phyloP scores from a whole-genome alignment of 2,113 vertebrate species.

The Neogobius melanostomus region DNA sequence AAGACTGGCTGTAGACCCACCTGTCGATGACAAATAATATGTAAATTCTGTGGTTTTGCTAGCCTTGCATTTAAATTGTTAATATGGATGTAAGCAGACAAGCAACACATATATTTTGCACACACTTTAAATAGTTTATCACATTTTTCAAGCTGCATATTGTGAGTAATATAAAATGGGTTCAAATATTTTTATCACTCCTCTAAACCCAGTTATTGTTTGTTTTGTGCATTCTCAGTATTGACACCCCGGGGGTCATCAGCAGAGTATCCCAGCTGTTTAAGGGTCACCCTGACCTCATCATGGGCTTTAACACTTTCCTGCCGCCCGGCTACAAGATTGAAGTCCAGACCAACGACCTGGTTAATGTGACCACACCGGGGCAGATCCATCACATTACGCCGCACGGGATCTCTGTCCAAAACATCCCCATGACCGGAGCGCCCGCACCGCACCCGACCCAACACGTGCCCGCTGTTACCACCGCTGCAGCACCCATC shows the following conservation, averaged over 20 bases:
- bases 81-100: no score
- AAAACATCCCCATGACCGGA: slow-evolving; percentile 75
- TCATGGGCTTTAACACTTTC: slow-evolving; percentile 99
- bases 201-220: not conserved
- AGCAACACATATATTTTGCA: no score
- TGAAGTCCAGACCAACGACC: slow-evolving; percentile 95
- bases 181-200: no score
- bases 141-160: not conserved
- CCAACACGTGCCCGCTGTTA: slow-evolving; percentile 48
- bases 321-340: slow-evolving; percentile 98
- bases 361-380: slow-evolving; percentile 96
- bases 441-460: slow-evolving; percentile 55
- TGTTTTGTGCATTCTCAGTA: slow-evolving; percentile 73
- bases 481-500: slow-evolving; percentile 78
- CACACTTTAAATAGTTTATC: no score
- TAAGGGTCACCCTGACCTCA: slow-evolving; percentile 97
- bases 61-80: no score
- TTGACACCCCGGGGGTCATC: slow-evolving; percentile 98
- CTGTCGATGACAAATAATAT: no score
- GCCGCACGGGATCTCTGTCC: slow-evolving; percentile 91
- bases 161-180: no score
- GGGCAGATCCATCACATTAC: slow-evolving; percentile 98
- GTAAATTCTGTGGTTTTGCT: no score
- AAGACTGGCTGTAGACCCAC: no score
- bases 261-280: slow-evolving; percentile 97